Evolutionary conservation across 2,888 invertebrate species (phyloP).

Genomic region (Anaspis maculata): DNA sequence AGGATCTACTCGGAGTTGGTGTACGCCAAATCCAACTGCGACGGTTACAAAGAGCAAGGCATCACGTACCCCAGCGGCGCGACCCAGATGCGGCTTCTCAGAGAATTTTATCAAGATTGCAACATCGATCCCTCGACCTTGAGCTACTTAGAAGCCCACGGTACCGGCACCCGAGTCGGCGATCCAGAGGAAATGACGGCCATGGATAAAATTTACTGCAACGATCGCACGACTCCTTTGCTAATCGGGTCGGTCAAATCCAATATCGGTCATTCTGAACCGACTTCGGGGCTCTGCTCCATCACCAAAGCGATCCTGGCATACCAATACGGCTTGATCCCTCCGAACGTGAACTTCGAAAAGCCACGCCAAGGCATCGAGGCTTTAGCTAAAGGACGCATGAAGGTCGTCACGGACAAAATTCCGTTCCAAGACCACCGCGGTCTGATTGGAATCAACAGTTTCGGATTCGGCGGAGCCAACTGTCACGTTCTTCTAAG

Average conservation of each 20-base stretch:
- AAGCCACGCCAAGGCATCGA: slow-evolving; percentile 46
- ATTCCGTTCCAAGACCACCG: slow-evolving; percentile 40
- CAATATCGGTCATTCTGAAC: slow-evolving; percentile 87
- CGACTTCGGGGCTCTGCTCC: slow-evolving; percentile 73
- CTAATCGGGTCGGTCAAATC: slow-evolving; percentile 86
- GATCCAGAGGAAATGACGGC: slow-evolving; percentile 87
- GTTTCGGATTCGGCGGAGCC: slow-evolving; percentile 88
- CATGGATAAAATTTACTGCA: slow-evolving; percentile 69
- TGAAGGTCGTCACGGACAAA: slow-evolving; percentile 45
- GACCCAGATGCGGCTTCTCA: slow-evolving; percentile 51
- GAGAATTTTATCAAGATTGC: slow-evolving; percentile 58
- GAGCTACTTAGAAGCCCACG: slow-evolving; percentile 79
- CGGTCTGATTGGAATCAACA: slow-evolving; percentile 51
- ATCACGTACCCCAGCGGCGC: slow-evolving; percentile 36
- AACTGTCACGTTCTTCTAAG: slow-evolving; percentile 65
- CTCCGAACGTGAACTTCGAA: slow-evolving; percentile 62
- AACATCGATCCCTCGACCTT: slow-evolving; percentile 60
- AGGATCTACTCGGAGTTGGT: slow-evolving; percentile 36
- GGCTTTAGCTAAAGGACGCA: slow-evolving; percentile 45
- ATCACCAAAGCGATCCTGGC: slow-evolving; percentile 50
- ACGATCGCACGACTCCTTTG: slow-evolving; percentile 59
- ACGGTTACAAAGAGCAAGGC: slow-evolving; percentile 32
- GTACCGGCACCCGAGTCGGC: slow-evolving; percentile 60
- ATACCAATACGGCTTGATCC: slow-evolving; percentile 57
- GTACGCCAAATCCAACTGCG: slow-evolving; percentile 30